These are phyloP conservation scores for Muscicapa comitata DNA, from an alignment of 2,797 vertebrate genomes.

Conservation along the genomic window DNA sequence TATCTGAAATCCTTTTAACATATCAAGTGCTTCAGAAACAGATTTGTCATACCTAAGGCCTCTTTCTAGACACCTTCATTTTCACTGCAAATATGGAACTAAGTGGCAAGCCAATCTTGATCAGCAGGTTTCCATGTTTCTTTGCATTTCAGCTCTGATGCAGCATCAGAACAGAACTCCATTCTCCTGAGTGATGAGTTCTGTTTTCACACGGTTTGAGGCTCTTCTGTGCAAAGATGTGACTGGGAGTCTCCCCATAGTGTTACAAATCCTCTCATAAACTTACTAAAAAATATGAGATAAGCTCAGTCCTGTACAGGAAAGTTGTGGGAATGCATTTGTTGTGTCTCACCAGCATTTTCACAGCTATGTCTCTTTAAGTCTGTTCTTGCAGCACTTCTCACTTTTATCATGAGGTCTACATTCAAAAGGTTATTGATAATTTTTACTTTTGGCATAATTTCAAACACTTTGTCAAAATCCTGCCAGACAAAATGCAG, in stretches of 20 bases:
- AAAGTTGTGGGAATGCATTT: background rate
- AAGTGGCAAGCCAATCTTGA: background rate
- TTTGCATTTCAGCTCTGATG: background rate
- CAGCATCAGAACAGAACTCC: background rate
- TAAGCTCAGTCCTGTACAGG: background rate
- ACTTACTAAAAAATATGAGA: background rate
- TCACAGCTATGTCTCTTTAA: background rate
- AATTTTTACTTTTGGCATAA: background rate
- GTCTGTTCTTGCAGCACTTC: background rate
- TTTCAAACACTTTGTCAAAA: background rate
- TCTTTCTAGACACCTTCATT: background rate
- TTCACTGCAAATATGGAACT: background rate
- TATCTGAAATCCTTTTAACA: background rate
- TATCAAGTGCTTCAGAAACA: background rate
- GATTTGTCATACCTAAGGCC: background rate
- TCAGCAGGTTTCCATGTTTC: background rate
- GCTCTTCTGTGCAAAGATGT: background rate
- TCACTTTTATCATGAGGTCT: background rate
- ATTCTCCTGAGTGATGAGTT: background rate
- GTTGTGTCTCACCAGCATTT: background rate
- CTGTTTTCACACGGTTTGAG: accelerated
- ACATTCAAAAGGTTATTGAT: background rate
- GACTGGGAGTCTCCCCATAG: background rate
- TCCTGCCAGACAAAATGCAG: background rate
- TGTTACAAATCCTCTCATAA: background rate